Evolutionary conservation across 2,113 vertebrate species (phyloP).

Genomic region (Aramus guarauna): DNA sequence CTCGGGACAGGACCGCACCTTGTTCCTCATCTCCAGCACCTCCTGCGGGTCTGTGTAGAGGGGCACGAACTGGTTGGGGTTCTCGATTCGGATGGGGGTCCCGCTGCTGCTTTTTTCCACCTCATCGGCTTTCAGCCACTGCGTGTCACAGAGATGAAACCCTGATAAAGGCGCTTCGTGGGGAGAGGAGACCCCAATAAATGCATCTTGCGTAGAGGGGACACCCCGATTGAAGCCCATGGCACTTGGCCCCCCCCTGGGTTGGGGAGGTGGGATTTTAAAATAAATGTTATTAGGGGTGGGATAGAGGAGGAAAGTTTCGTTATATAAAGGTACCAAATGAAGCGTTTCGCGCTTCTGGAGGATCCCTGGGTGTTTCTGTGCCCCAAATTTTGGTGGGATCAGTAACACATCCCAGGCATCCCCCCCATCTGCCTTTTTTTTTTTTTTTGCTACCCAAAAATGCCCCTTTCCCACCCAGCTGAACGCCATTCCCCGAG

Average conservation of each 20-base stretch:
- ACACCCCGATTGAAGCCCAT: neutral
- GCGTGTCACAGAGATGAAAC: rapidly evolving
- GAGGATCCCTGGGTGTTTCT: neutral
- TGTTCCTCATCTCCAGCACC: constrained; percentile 96
- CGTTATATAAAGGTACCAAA: neutral
- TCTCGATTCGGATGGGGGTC: constrained; percentile 91
- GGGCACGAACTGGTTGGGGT: constrained; percentile 96
- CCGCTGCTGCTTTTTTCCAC: constrained; percentile 85
- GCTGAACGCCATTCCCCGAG: neutral
- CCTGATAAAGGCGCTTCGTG: rapidly evolving
- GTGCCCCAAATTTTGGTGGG: rapidly evolving
- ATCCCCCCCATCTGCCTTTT: neutral
- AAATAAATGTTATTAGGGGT: neutral
- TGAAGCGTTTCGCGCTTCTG: neutral
- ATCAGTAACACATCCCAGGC: neutral
- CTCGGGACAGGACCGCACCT: constrained; percentile 68
- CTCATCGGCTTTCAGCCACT: constrained; percentile 95
- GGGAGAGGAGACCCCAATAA: neutral
- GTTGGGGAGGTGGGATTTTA: neutral
- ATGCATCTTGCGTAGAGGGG: rapidly evolving
- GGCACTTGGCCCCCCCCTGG: rapidly evolving
- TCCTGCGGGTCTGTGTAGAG: constrained; percentile 96
- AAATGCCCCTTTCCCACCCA: too few species aligned
- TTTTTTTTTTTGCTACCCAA: too few species aligned
- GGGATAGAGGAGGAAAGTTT: neutral